A percentile compares a stretch with the other conserved stretches of the same genome.
These are phyloP conservation scores for Zaprionus ghesquierei DNA, from an alignment of 1,140 invertebrate genomes.

Conservation along the genomic window DNA sequence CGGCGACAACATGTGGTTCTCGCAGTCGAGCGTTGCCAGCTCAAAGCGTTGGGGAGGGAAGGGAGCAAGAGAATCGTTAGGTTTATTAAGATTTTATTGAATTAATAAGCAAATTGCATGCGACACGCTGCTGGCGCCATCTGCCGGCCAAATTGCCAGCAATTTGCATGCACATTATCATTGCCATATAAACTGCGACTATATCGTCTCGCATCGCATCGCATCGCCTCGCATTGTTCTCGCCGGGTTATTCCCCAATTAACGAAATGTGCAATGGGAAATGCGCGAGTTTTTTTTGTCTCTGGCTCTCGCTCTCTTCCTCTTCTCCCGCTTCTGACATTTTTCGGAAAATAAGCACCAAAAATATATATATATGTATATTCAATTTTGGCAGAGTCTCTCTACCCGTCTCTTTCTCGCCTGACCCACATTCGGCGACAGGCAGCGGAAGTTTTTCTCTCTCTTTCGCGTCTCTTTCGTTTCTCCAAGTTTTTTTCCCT, in stretches of 20 bases:
- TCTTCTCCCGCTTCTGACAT: background rate
- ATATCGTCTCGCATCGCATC: background rate
- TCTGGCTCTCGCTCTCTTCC: background rate
- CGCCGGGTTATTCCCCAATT: slow-evolving; percentile 48
- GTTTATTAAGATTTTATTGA: slow-evolving; percentile 69
- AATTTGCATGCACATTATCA: slow-evolving; percentile 47
- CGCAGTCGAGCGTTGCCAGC: slow-evolving; percentile 27
- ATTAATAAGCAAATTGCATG: slow-evolving; percentile 79
- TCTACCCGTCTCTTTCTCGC: background rate
- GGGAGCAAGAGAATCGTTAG: slow-evolving; percentile 30
- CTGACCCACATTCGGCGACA: slow-evolving; percentile 46
- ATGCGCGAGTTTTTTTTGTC: background rate
- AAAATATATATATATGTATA: slow-evolving; percentile 31
- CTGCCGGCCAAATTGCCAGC: slow-evolving; percentile 60
- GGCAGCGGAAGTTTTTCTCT: slow-evolving; percentile 68
- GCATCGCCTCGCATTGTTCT: slow-evolving; percentile 41
- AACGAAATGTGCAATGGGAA: slow-evolving; percentile 57
- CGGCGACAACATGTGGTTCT: slow-evolving; percentile 64
- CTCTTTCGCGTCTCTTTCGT: slow-evolving; percentile 10
- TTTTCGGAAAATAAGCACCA: slow-evolving; percentile 4
- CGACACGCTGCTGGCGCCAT: slow-evolving; percentile 76
- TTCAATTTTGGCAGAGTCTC: slow-evolving; percentile 73
- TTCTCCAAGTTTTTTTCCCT: slow-evolving; percentile 22
- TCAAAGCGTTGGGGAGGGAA: background rate
- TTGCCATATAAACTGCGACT: slow-evolving; percentile 10